Evolutionary conservation across 2,888 invertebrate species (phyloP).

Genomic region (Philaethria dido): DNA sequence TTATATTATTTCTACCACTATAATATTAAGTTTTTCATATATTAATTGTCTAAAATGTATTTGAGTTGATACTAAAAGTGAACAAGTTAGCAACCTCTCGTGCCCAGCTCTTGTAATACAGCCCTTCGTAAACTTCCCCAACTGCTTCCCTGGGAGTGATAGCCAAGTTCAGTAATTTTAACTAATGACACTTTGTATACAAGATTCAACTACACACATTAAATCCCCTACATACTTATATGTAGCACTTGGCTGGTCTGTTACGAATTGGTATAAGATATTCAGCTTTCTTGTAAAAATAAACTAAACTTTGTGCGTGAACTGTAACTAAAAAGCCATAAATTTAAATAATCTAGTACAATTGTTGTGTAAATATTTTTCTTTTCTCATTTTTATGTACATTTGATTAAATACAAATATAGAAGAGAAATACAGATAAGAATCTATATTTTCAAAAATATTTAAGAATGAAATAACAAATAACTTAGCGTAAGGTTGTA

Average conservation of each 20-base stretch:
- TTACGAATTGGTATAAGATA: constrained; percentile 26
- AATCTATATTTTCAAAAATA: no score
- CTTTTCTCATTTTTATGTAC: no score
- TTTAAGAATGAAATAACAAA: no score
- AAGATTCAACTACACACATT: constrained; percentile 45
- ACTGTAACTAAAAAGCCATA: not conserved
- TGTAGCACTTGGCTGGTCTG: constrained; percentile 24
- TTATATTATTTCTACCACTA: not conserved
- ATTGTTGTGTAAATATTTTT: no score
- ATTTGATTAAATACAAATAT: no score
- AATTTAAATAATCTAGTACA: no score
- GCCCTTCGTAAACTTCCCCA: constrained; percentile 70
- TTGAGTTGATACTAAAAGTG: constrained; percentile 23
- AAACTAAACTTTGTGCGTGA: not conserved
- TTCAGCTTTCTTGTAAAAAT: constrained; percentile 17
- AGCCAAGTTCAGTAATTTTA: constrained; percentile 74
- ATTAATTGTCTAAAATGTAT: constrained; percentile 11
- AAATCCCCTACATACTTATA: constrained; percentile 26
- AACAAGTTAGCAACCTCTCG: constrained; percentile 25
- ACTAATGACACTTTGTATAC: constrained; percentile 71
- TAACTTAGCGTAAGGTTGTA: no score
- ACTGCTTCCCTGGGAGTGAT: constrained; percentile 77
- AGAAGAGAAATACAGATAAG: no score
- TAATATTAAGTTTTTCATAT: not conserved
- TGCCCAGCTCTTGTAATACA: constrained; percentile 33